Evolutionary conservation across 2,888 invertebrate genomes (phyloP).

Genomic region (Parnassius orleans): DNA sequence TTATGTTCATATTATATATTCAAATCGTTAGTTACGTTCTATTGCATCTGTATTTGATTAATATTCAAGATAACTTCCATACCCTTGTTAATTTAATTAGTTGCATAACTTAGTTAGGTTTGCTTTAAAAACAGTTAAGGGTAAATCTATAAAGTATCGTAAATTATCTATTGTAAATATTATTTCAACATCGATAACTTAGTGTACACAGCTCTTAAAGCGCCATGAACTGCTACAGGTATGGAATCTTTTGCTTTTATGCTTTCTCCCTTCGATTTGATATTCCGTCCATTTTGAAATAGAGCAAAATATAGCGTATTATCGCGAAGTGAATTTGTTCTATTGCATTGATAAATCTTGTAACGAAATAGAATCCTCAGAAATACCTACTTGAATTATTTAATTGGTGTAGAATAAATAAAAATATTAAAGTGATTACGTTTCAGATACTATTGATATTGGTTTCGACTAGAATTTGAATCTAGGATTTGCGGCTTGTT

Average conservation of each 20-base stretch:
- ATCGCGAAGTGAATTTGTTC: constrained; percentile 29
- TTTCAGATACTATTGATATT: too few species aligned
- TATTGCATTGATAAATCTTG: not conserved
- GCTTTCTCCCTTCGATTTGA: constrained; percentile 58
- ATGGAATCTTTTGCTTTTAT: constrained; percentile 67
- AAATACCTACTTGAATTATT: too few species aligned
- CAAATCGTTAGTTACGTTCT: constrained; percentile 19
- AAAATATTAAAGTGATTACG: too few species aligned
- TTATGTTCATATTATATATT: constrained; percentile 21
- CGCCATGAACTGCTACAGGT: constrained; percentile 53
- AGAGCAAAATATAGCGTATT: constrained; percentile 36
- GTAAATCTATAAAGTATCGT: not conserved
- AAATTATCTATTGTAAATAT: not conserved
- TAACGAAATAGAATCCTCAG: too few species aligned
- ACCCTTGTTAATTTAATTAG: not conserved
- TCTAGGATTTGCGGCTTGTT: too few species aligned
- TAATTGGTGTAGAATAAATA: too few species aligned
- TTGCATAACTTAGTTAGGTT: too few species aligned
- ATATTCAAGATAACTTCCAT: not conserved
- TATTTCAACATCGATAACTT: constrained; percentile 46
- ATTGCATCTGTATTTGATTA: not conserved
- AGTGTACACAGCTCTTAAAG: constrained; percentile 47
- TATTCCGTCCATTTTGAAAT: constrained; percentile 51
- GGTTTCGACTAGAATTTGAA: too few species aligned
- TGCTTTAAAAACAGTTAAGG: not conserved